Evolutionary conservation across 2,113 vertebrate species (phyloP), one percentile per base, ranked within the genome.

Genomic region (Lucifuga dentata): DNA sequence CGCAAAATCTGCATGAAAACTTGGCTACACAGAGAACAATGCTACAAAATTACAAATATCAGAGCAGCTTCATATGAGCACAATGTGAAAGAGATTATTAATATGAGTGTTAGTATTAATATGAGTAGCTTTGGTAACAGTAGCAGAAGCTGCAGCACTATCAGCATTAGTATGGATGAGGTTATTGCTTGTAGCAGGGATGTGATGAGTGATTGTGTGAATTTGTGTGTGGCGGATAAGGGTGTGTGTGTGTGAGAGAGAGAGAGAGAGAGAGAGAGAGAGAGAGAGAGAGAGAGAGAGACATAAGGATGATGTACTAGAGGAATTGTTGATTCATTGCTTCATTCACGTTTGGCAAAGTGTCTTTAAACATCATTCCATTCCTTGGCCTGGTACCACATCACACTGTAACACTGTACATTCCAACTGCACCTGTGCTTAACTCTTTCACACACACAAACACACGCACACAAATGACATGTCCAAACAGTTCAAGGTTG

Each of bases 311-410:
- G 61, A 56, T 41, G 51, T 13, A 5, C 59, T 1, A 29, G 60
- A 51, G 56, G 55, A 68, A 49, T 24, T 36, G 55, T 65, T 75
- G 83, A 86, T 80, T 83, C 38, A 79, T 51, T 35, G 78, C 67
- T 71, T 57, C 63, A 65, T 83, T 79, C 76, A 68, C 78, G 16
- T 68, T 56, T 69, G 36, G 75, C 56, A 29, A 56, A 50, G 19
- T 68, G 44, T 66, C n/a, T n/a, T n/a, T n/a, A n/a, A n/a, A n/a
- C n/a, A n/a, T n/a, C n/a, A n/a, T n/a, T n/a, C n/a, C n/a, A n/a
- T n/a, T n/a, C n/a, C 62, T 57, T 73, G 59, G 62, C 76, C 71
- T 24, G 40, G 38, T 15, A 24, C 44, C 16, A 38, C 53, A 53
- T 32, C 40, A n/a, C n/a, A n/a, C n/a, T n/a, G n/a, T n/a, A n/a